Evolutionary conservation across 2,797 vertebrate species (phyloP).

Genomic region (Rousettus madagascariensis): DNA sequence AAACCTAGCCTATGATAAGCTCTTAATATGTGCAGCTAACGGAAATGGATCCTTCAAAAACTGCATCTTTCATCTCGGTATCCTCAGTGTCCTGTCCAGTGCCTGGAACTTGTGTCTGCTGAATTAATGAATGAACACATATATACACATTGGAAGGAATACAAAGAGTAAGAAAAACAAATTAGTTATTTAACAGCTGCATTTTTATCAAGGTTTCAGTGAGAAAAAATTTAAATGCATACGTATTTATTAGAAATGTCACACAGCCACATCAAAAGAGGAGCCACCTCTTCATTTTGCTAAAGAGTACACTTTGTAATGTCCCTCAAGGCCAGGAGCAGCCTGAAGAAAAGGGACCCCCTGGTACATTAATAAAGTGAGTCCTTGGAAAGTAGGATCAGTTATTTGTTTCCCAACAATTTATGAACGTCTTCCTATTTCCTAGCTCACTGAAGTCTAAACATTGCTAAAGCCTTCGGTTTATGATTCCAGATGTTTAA

Average conservation of each 20-base stretch:
- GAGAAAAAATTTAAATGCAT: not conserved
- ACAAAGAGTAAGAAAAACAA: not conserved
- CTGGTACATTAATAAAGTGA: not conserved
- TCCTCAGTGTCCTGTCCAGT: not conserved
- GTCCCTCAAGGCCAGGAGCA: not conserved
- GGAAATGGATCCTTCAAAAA: constrained; percentile 54
- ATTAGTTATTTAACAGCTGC: not conserved
- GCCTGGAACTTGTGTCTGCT: not conserved
- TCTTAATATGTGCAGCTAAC: constrained; percentile 54
- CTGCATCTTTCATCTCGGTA: constrained; percentile 10
- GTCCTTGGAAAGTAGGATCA: constrained; percentile 18
- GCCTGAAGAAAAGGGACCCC: not conserved
- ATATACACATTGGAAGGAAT: not conserved
- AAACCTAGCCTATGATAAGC: constrained; percentile 56
- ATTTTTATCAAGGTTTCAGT: constrained; percentile 40
- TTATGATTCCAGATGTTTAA: constrained; percentile 67
- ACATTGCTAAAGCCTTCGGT: constrained; percentile 44
- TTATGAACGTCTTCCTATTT: constrained; percentile 51
- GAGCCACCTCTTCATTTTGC: not conserved
- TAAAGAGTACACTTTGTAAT: not conserved
- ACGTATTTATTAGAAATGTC: not conserved
- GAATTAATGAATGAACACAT: not conserved
- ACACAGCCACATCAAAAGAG: not conserved
- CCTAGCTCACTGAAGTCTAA: constrained; percentile 57
- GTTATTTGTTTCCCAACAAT: constrained; percentile 51